Evolutionary conservation across 2,113 vertebrate species (phyloP), one percentile per base, ranked within the genome.

Genomic region (Pluvianellus socialis): DNA sequence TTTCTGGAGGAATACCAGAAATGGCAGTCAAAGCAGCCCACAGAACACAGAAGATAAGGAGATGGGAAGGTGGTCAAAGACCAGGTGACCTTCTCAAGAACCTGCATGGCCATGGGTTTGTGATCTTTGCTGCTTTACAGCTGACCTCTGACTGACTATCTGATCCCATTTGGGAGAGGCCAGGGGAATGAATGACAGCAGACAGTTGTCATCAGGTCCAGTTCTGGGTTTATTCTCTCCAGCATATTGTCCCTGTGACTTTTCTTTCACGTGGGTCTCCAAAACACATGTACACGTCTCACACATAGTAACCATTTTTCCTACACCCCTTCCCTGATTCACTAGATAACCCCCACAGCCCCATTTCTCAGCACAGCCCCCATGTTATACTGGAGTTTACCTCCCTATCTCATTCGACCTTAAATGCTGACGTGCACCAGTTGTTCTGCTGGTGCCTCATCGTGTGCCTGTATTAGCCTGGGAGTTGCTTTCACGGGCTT

Each of bases 341-440:
- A 18, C 68, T 47, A 0, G 1, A 6, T 30, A 55, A 66, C 2
- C 2, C 17, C 12, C 56, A 14, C 38, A 68, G 26, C 14, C 40
- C 23, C 9, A 3, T 61, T 35, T 56, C 61, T 67, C 73, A 66
- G 14, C 32, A 63, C 6, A 45, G 18, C 3, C 23, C 28, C 28
- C 20, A 3, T 14, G 7, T n/a, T 61, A 56, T 11, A 28, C 11
- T 0, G 0, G 20, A 33, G 7, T 44, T 86, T 35, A 40, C 47
- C 47, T 21, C 14, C 9, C 10, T 26, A 40, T 0, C 26, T 59
- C 40, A 24, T 72, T 82, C 44, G 49, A 0, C 66, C 14, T 81
- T 52, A 53, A 72, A 79, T 24, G 19, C 4, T 82, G 79, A 47
- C 0, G 0, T 32, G 40, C 13, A 30, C 9, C 30, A 5, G 7